phyloP scores from a whole-genome alignment of 1,140 invertebrate species.

The Octopus sinensis region DNA sequence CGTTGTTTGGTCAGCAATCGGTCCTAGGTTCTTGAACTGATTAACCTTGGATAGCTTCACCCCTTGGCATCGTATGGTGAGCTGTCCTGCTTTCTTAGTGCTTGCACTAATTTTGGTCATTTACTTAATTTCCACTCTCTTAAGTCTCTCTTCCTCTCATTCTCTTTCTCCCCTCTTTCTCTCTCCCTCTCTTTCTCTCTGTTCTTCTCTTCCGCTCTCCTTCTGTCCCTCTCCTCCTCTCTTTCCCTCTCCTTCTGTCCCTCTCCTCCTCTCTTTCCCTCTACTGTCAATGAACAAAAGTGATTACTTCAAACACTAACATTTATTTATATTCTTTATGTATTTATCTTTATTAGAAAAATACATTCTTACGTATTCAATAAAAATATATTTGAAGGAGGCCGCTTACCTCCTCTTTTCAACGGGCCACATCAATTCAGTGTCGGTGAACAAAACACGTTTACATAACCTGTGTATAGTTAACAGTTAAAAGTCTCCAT shows the following conservation, averaged over 20 bases:
- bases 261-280: slow-evolving; percentile 6
- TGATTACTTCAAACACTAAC: slow-evolving; percentile 1
- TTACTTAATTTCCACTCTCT: not conserved
- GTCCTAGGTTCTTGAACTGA: too few species aligned
- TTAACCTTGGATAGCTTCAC: too few species aligned
- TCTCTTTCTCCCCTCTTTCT: not conserved
- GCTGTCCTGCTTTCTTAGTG: too few species aligned
- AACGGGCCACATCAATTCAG: too few species aligned
- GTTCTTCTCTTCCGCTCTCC: not conserved
- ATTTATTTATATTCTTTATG: not conserved
- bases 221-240: not conserved
- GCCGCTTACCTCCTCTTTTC: not conserved
- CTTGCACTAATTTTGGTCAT: too few species aligned
- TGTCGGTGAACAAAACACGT: too few species aligned
- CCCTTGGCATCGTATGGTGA: too few species aligned
- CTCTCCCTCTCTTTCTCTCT: slow-evolving; percentile 5
- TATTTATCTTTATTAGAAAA: not conserved
- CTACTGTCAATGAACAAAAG: not conserved
- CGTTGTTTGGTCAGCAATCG: too few species aligned
- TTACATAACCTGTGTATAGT: too few species aligned
- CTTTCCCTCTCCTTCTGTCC: not conserved
- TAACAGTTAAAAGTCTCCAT: too few species aligned
- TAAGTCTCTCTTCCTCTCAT: not conserved
- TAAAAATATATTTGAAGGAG: not conserved
- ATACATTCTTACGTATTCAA: not conserved